Evolutionary conservation across 2,888 invertebrate species (phyloP), one percentile per base, ranked within the genome.

Genomic region (Barypeithes pellucidus): DNA sequence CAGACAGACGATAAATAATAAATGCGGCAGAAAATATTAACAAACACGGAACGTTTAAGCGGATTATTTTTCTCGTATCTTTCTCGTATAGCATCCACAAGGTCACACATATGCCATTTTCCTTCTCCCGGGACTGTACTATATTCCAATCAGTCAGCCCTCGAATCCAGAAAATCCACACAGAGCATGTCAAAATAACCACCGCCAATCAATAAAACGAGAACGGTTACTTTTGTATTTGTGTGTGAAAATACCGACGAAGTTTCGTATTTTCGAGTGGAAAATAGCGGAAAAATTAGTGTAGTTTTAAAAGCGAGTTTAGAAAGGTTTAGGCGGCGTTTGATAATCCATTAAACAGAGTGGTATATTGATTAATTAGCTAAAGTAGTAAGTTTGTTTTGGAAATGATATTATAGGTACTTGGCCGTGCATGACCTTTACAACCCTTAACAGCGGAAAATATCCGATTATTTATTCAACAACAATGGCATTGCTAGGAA

Each of bases 111-210:
- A 20, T 62, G 60, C 33, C 54, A 3, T 33, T 54, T 54, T 54
- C 16, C 33, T 67, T 66, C 57, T 47, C 72, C 72, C 39, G 72
- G 72, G 72, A 47, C 59, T 36, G n/a, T n/a, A n/a, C n/a, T n/a
- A n/a, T n/a, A 63, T 65, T 33, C 65, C 73, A 69, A 73, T 70
- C 66, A 63, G 22, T 70, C 73, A 66, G 66, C 61, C 41, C 68
- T 52, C 47, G 45, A 24, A 29, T 59, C 47, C 66, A 60, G 47
- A 41, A 70, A 54, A 61, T 41, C 65, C 59, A 4, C 54, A 73
- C 69, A 43, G 73, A 70, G 73, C 73, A 73, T 73, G 69, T 69
- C 69, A 70, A 70, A 66, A 69, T 36, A 60, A 24, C 47, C 62
- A 11, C 52, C 50, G 47, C n/a, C 45, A 71, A 73, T 73, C 73